Conservation (phyloP, 92 coral and sea anemone species). For the Porites divaricata region DNA sequence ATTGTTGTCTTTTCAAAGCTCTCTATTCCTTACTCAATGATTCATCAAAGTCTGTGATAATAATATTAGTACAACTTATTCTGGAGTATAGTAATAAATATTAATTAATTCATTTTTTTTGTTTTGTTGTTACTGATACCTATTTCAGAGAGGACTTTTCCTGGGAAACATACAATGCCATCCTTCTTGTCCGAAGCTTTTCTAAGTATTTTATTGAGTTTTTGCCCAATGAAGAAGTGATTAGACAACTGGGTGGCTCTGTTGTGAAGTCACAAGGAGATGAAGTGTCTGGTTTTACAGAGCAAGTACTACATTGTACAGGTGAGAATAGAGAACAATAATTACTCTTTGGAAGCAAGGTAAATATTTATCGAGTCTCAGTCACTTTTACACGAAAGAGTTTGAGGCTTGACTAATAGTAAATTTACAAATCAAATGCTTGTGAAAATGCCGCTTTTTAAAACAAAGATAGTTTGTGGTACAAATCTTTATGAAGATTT, state of each 20-base stretch:
- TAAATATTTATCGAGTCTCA: no score
- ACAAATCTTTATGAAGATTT: no score
- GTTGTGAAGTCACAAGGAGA: conserved; percentile 47
- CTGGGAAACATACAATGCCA: conserved; percentile 87
- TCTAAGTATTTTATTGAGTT: conserved; percentile 89
- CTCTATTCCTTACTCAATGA: no score
- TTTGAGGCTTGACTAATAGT: no score
- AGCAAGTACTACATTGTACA: conserved; percentile 38
- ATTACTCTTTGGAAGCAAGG: no score
- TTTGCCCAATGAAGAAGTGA: conserved; percentile 84
- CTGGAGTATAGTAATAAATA: neutral
- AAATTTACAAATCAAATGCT: no score
- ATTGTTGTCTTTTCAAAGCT: no score
- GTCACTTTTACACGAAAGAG: no score
- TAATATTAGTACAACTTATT: no score
- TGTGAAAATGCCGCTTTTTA: no score
- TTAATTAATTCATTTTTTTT: neutral
- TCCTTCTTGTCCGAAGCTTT: conserved; percentile 91
- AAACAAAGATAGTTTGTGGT: no score
- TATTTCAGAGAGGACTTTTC: conserved; percentile 71
- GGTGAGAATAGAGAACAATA: neutral
- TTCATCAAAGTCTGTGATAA: no score
- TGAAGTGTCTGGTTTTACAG: conserved; percentile 37
- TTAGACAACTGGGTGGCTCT: conserved; percentile 91
- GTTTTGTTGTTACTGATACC: neutral